A percentile compares a stretch with the other conserved stretches of the same genome.
Evolutionary conservation across 2,888 invertebrate species (phyloP).

Genomic region (Ptilodon capucinus): DNA sequence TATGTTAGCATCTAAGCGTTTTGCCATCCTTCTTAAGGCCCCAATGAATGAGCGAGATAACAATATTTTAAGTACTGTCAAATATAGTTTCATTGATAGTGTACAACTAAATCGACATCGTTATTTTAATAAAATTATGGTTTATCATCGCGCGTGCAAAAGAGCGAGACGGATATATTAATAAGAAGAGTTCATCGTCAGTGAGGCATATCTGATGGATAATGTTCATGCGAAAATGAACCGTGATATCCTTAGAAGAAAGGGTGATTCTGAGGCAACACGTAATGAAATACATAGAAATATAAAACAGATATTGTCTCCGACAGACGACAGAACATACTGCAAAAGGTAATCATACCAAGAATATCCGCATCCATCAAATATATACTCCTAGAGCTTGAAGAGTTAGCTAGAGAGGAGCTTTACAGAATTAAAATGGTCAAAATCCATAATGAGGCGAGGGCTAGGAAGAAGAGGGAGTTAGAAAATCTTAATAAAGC

Average conservation of each 20-base stretch:
- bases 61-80: no score
- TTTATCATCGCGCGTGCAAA: no score
- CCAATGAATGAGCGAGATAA: no score
- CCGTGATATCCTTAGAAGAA: slow-evolving; percentile 28
- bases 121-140: no score
- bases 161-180: no score
- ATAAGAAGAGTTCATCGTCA: slow-evolving; percentile 39
- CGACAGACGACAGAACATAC: slow-evolving; percentile 45
- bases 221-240: neutral
- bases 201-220: slow-evolving; percentile 18
- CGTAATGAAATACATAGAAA: neutral
- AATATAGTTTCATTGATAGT: no score
- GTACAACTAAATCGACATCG: no score
- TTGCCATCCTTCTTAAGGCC: no score
- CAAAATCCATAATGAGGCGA: slow-evolving; percentile 25
- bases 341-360: slow-evolving; percentile 46
- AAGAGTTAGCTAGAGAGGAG: slow-evolving; percentile 50
- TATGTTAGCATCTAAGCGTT: no score
- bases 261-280: slow-evolving; percentile 27
- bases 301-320: slow-evolving; percentile 17
- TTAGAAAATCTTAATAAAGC: neutral
- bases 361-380: slow-evolving; percentile 36
- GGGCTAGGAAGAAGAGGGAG: neutral
- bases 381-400: slow-evolving; percentile 43
- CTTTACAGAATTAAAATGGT: slow-evolving; percentile 43